Percentiles rank a stretch among this genome's conserved stretches.
These are phyloP conservation scores for Neosilurus mollespiculum DNA, from an alignment of 2,797 vertebrate species.

Conservation along the genomic window DNA sequence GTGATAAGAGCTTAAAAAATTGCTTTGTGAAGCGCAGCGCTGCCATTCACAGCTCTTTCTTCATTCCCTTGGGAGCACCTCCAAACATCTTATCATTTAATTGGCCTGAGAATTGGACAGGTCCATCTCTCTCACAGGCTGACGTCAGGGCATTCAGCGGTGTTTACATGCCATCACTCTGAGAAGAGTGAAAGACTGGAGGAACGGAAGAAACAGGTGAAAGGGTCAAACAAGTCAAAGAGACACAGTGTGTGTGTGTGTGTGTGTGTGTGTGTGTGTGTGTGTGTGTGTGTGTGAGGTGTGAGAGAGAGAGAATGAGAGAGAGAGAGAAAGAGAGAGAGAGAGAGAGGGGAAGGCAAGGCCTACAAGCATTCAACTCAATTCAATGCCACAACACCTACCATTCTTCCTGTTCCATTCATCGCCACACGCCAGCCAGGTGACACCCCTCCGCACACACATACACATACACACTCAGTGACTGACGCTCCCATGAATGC, in stretches of 20 bases:
- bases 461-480: constrained; percentile 26
- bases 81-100: constrained; percentile 57
- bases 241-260: constrained; percentile 35
- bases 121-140: constrained; percentile 39
- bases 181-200: constrained; percentile 5
- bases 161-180: constrained; percentile 42
- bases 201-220: constrained; percentile 4
- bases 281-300: too few species aligned
- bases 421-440: constrained; percentile 14
- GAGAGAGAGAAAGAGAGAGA: neutral
- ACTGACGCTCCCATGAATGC: constrained; percentile 44
- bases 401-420: constrained; percentile 42
- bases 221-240: constrained; percentile 15
- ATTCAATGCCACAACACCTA: constrained; percentile 42
- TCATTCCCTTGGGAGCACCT: constrained; percentile 38
- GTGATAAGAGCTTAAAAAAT: constrained; percentile 36
- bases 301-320: constrained; percentile 11
- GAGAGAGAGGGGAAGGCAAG: constrained; percentile 9
- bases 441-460: neutral
- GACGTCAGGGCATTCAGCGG: constrained; percentile 43
- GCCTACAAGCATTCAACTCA: constrained; percentile 27
- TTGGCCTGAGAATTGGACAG: constrained; percentile 53
- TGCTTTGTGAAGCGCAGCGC: constrained; percentile 42
- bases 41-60: constrained; percentile 41
- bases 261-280: neutral